These are phyloP conservation scores for Gari tellinella DNA, from an alignment of 2,888 invertebrate genomes.

Conservation along the genomic window DNA sequence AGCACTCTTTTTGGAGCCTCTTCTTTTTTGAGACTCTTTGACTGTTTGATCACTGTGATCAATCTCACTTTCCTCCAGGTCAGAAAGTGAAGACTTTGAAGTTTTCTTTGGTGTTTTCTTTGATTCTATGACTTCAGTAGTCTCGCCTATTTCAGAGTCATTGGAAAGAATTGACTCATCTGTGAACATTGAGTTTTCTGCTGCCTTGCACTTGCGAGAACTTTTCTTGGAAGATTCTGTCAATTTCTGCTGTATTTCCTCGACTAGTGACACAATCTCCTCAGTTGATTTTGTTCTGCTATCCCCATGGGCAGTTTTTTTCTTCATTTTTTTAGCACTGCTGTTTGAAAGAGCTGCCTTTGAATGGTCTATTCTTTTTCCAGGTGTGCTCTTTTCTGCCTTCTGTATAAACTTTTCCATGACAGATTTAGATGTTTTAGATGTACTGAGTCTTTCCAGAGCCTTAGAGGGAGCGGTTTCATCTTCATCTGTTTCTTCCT, in stretches of 20 bases:
- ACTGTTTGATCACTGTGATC: too few relatives aligned
- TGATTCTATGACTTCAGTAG: neutral
- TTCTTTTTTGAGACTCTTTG: too few relatives aligned
- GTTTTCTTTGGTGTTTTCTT: slow-evolving; percentile 10
- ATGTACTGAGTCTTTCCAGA: neutral
- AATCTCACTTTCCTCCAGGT: too few relatives aligned
- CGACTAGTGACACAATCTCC: slow-evolving; percentile 29
- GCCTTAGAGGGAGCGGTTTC: neutral
- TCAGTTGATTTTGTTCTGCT: slow-evolving; percentile 36
- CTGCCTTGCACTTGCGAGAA: neutral
- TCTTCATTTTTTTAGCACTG: neutral
- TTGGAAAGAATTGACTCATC: slow-evolving; percentile 29
- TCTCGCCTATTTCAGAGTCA: neutral
- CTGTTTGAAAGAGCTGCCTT: neutral
- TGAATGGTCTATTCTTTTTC: neutral
- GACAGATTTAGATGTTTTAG: neutral
- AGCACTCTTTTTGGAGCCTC: too few relatives aligned
- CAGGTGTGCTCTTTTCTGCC: neutral
- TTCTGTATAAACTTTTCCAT: neutral
- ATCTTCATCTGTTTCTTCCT: neutral
- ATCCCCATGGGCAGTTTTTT: neutral
- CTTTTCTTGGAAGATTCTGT: slow-evolving; percentile 12
- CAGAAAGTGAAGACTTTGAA: neutral
- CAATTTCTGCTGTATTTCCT: slow-evolving; percentile 35
- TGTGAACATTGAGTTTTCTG: slow-evolving; percentile 44